Conservation (phyloP, 2,797 vertebrate genomes). For the Sebastolobus altivelis region DNA sequence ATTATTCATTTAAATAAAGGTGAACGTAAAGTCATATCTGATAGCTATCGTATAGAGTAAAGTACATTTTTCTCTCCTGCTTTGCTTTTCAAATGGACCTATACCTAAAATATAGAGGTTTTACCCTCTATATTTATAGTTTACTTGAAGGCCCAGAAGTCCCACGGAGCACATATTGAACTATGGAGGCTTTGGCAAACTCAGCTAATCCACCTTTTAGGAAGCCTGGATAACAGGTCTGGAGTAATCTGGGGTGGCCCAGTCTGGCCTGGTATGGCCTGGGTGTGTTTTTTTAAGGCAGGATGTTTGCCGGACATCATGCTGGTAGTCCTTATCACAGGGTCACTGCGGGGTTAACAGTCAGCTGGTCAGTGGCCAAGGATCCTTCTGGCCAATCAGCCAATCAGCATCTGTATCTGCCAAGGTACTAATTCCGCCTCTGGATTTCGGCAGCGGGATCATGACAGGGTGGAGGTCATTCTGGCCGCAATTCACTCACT, state of each 20-base stretch:
- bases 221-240: constrained; percentile 37
- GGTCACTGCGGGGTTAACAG: constrained; percentile 81
- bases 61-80: not conserved
- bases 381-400: constrained; percentile 63
- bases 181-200: not conserved
- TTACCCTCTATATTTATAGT: constrained; percentile 13
- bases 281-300: constrained; percentile 69
- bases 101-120: not conserved
- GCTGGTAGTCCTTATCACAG: constrained; percentile 81
- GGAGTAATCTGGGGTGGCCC: constrained; percentile 32
- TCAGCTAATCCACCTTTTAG: constrained; percentile 21
- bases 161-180: not conserved
- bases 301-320: constrained; percentile 79
- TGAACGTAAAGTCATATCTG: not conserved
- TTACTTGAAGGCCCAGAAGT: constrained; percentile 2
- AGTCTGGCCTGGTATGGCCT: constrained; percentile 38
- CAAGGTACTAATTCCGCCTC: constrained; percentile 59
- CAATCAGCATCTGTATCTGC: constrained; percentile 56
- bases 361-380: constrained; percentile 66
- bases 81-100: not conserved
- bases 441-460: constrained; percentile 68
- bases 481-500: constrained; percentile 65
- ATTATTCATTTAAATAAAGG: not conserved
- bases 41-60: not conserved
- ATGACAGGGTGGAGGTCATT: constrained; percentile 76